Conservation (phyloP, 2,888 invertebrate species). For the Eucera pruinosa region DNA sequence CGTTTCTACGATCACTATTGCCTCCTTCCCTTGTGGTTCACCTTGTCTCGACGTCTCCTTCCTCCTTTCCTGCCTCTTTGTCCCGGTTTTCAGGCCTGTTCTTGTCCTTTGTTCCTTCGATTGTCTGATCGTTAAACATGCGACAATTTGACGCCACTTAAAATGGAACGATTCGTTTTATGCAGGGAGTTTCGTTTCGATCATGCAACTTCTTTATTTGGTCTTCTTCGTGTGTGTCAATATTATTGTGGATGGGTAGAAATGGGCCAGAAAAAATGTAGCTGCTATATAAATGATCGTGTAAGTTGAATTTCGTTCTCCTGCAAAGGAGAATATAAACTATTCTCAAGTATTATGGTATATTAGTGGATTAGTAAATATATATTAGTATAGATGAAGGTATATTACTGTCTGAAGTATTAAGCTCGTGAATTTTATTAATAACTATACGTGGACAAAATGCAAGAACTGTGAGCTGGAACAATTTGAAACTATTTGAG, state of each 20-base stretch:
- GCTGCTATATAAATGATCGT: too few relatives aligned
- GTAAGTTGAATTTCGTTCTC: too few relatives aligned
- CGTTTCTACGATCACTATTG: slow-evolving; percentile 65
- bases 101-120: slow-evolving; percentile 36
- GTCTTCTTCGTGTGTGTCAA: background rate
- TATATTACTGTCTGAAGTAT: too few relatives aligned
- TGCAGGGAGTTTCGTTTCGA: too few relatives aligned
- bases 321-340: too few relatives aligned
- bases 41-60: slow-evolving; percentile 19
- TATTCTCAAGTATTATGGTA: too few relatives aligned
- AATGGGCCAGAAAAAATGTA: background rate
- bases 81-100: slow-evolving; percentile 57
- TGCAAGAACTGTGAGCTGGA: too few relatives aligned
- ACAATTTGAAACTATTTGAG: too few relatives aligned
- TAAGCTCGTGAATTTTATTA: too few relatives aligned
- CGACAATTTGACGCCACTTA: slow-evolving; percentile 51
- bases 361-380: too few relatives aligned
- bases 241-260: background rate
- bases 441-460: too few relatives aligned
- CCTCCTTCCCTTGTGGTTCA: slow-evolving; percentile 42
- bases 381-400: too few relatives aligned
- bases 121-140: slow-evolving; percentile 49
- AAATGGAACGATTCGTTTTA: slow-evolving; percentile 30
- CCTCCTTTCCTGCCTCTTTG: slow-evolving; percentile 41
- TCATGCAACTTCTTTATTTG: background rate